Evolutionary conservation across 2,797 vertebrate genomes (phyloP).

Genomic region (Jordanella pulchra): DNA sequence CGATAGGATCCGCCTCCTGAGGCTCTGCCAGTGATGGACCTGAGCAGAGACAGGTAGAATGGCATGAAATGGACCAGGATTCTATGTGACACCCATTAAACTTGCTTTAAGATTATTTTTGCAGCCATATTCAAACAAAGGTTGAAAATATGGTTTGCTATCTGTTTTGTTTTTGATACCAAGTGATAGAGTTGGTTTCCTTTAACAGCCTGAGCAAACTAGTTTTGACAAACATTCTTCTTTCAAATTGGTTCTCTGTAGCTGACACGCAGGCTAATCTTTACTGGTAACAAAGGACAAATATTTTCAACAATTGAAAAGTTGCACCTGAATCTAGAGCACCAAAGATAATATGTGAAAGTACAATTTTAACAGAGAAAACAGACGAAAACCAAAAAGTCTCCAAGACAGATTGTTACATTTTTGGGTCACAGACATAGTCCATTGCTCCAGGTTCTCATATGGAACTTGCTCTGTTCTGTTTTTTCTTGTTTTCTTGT

Average conservation of each 20-base stretch:
- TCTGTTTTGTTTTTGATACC: not conserved
- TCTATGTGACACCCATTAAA: no score
- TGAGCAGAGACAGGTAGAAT: no score
- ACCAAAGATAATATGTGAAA: not conserved
- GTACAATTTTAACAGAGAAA: no score
- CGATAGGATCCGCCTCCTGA: no score
- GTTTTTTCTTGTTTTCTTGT: no score
- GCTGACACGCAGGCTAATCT: slow-evolving; percentile 16
- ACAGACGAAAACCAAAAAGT: not conserved
- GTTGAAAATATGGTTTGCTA: not conserved
- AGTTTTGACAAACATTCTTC: slow-evolving; percentile 27
- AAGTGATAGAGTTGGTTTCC: not conserved
- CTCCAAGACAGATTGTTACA: not conserved
- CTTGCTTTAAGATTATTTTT: not conserved
- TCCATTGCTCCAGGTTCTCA: not conserved
- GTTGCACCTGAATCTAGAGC: not conserved
- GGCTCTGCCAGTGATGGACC: no score
- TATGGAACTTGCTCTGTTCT: not conserved
- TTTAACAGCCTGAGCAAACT: slow-evolving; percentile 23
- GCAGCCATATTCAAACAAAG: not conserved
- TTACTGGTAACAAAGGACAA: not conserved
- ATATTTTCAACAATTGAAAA: not conserved
- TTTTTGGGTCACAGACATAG: not conserved
- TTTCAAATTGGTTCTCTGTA: slow-evolving; percentile 23
- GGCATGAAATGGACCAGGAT: no score